phyloP scores from a whole-genome alignment of 2,797 vertebrate genomes.

The Apogon talboti region DNA sequence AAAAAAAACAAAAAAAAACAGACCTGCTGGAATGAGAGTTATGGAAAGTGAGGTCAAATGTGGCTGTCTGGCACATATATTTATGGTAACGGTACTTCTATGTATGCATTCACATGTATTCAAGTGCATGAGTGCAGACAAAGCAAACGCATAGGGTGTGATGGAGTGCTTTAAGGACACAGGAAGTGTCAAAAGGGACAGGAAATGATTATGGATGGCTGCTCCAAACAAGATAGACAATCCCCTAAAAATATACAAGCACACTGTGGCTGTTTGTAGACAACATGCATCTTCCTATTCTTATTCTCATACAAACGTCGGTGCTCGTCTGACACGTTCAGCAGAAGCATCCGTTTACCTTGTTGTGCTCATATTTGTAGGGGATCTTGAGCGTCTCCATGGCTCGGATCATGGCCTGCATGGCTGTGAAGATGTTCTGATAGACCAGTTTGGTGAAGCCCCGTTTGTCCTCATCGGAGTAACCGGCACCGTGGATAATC shows the following conservation, averaged over 20 bases:
- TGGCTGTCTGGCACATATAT: not conserved
- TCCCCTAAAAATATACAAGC: constrained; percentile 59
- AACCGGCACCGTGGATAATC: constrained; percentile 95
- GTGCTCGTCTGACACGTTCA: not conserved
- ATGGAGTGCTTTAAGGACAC: constrained; percentile 51
- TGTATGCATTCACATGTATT: not conserved
- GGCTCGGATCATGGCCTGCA: constrained; percentile 95
- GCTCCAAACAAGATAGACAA: constrained; percentile 72
- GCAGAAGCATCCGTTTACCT: constrained; percentile 80
- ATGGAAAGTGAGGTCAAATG: constrained; percentile 13
- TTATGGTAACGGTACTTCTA: not conserved
- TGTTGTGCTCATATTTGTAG: constrained; percentile 95
- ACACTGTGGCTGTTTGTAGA: constrained; percentile 2
- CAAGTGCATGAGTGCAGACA: constrained; percentile 17
- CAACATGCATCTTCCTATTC: not conserved
- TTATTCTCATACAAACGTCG: constrained; percentile 9
- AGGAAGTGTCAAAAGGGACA: constrained; percentile 74
- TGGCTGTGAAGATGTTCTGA: constrained; percentile 96
- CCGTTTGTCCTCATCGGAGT: constrained; percentile 94
- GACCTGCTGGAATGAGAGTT: not conserved
- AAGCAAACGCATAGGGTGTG: constrained; percentile 25
- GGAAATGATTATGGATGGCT: constrained; percentile 77
- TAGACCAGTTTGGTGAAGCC: constrained; percentile 95
- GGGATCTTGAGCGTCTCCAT: constrained; percentile 94
- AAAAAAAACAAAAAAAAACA: not conserved